These are phyloP conservation scores for Gasterosteus nipponicus DNA, from an alignment of 2,113 vertebrate species.

Conservation along the genomic window DNA sequence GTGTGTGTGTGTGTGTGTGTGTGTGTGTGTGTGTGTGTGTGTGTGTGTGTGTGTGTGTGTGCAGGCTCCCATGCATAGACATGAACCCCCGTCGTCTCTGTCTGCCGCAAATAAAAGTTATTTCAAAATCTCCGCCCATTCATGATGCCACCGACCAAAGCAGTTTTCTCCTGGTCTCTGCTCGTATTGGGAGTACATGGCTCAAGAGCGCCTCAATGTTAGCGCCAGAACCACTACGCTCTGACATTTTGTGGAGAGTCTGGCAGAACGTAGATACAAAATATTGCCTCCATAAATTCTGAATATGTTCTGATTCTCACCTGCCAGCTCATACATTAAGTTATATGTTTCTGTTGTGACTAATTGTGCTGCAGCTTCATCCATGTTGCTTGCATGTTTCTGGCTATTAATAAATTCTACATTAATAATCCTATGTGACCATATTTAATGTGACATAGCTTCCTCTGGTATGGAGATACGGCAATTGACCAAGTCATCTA, in stretches of 20 bases:
- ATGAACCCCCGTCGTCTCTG: neutral
- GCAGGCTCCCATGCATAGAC: constrained; percentile 3
- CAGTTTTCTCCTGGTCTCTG: neutral
- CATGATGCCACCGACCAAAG: neutral
- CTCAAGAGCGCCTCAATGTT: neutral
- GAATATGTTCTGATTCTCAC: neutral
- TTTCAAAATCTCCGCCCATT: neutral
- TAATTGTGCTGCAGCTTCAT: constrained; percentile 30
- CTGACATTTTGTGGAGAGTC: neutral
- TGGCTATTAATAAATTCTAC: constrained; percentile 84
- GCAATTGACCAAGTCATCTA: constrained; percentile 89
- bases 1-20: neutral
- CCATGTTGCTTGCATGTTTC: constrained; percentile 55
- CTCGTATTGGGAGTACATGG: neutral
- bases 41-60: neutral
- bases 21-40: neutral
- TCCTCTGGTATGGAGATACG: constrained; percentile 91
- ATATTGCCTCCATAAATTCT: neutral
- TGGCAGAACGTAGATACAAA: neutral
- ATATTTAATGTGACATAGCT: constrained; percentile 88
- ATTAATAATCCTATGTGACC: constrained; percentile 93
- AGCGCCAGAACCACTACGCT: neutral
- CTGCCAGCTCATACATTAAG: neutral
- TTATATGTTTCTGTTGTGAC: neutral
- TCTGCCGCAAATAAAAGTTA: constrained; percentile 4